Evolutionary conservation across 2,113 vertebrate species (phyloP).

Genomic region (Pelvicachromis taeniatus): DNA sequence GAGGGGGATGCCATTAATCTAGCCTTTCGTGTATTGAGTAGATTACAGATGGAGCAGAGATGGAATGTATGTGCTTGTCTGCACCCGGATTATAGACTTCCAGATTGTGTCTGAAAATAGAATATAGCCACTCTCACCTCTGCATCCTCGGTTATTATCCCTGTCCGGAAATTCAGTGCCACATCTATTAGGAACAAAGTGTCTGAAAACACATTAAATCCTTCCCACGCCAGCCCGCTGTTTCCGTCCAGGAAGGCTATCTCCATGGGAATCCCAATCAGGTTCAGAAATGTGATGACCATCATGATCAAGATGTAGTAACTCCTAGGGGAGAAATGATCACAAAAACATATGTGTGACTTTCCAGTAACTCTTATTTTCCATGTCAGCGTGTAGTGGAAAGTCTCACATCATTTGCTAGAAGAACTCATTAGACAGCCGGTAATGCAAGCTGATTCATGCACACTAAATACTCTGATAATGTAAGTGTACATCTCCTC

Average conservation of each 20-base stretch:
- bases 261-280: constrained; percentile 75
- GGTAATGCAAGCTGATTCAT: constrained; percentile 19
- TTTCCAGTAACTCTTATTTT: neutral
- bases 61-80: constrained; percentile 40
- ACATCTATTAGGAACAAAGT: constrained; percentile 73
- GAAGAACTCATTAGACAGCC: constrained; percentile 4
- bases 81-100: constrained; percentile 42
- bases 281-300: constrained; percentile 72
- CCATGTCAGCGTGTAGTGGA: neutral
- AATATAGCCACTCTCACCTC: constrained; percentile 64
- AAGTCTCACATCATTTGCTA: neutral
- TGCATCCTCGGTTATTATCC: constrained; percentile 70
- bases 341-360: neutral
- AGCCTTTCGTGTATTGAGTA: constrained; percentile 44
- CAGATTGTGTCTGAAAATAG: constrained; percentile 60
- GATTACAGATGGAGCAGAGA: constrained; percentile 55
- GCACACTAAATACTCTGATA: constrained; percentile 35
- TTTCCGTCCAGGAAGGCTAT: constrained; percentile 69
- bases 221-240: constrained; percentile 61
- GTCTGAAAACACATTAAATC: constrained; percentile 75
- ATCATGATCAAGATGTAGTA: constrained; percentile 76
- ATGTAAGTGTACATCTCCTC: constrained; percentile 33
- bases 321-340: constrained; percentile 44
- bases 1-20: constrained; percentile 46
- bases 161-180: constrained; percentile 74